A percentile compares a stretch with the other conserved stretches of the same genome.
phyloP scores from a whole-genome alignment of 2,797 vertebrate species.

The Falco concolor region DNA sequence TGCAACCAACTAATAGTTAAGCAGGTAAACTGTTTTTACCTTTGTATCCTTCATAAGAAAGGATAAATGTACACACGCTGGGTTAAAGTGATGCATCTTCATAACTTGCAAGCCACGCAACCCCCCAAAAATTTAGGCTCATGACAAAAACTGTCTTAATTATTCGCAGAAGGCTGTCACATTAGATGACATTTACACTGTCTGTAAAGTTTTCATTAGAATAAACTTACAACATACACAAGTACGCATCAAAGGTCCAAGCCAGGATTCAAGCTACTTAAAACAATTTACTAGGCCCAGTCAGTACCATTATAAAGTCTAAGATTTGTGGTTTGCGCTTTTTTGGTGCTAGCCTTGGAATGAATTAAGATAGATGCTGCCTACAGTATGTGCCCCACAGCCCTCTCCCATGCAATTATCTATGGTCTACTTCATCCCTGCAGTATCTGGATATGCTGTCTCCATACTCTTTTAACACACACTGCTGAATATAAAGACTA shows the following conservation, averaged over 20 bases:
- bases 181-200: not conserved
- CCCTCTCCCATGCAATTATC: not conserved
- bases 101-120: not conserved
- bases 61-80: not conserved
- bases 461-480: not conserved
- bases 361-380: not conserved
- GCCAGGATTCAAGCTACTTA: not conserved
- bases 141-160: not conserved
- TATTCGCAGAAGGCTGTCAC: not conserved
- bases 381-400: not conserved
- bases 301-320: not conserved
- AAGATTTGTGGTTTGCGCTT: not conserved
- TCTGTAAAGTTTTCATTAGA: not conserved
- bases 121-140: not conserved
- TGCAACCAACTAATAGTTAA: not conserved
- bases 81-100: not conserved
- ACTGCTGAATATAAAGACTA: not conserved
- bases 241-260: not conserved
- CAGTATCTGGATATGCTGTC: not conserved
- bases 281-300: not conserved
- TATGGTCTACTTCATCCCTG: not conserved
- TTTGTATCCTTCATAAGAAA: not conserved
- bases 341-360: not conserved
- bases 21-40: not conserved
- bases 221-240: not conserved